A percentile compares a stretch with the other conserved stretches of the same genome.
Evolutionary conservation across 2,888 invertebrate genomes (phyloP).

Genomic region (Acanthoscelides obtectus): DNA sequence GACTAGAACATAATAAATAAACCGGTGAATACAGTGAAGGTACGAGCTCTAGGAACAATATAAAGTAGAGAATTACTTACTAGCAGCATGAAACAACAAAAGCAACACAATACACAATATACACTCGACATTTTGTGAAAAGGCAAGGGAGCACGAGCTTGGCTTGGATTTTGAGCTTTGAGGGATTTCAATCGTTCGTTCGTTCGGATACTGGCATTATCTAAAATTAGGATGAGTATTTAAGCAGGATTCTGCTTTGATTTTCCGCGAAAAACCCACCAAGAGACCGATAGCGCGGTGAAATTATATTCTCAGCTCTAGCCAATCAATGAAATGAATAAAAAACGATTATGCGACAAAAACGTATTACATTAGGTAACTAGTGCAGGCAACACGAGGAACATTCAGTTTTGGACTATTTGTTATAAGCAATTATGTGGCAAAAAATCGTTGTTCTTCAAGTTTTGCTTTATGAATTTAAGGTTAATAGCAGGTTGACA

Average conservation of each 20-base stretch:
- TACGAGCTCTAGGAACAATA: neutral
- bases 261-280: neutral
- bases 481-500: too few relatives aligned
- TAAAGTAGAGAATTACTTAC: neutral
- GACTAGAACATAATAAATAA: neutral
- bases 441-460: too few relatives aligned
- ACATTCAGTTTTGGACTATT: too few relatives aligned
- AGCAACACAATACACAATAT: neutral
- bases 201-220: neutral
- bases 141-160: neutral
- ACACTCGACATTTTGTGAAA: neutral
- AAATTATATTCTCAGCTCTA: neutral
- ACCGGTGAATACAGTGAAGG: neutral
- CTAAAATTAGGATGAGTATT: neutral
- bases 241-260: neutral
- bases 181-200: neutral
- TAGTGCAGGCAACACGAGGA: too few relatives aligned
- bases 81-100: neutral
- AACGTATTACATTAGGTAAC: too few relatives aligned
- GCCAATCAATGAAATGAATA: too few relatives aligned
- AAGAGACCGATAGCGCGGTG: neutral
- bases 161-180: neutral
- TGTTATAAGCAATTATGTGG: too few relatives aligned
- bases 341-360: too few relatives aligned
- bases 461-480: too few relatives aligned